Evolutionary conservation across 92 coral and sea anemone species (phyloP).

Genomic region (Epizoanthus ramosus): DNA sequence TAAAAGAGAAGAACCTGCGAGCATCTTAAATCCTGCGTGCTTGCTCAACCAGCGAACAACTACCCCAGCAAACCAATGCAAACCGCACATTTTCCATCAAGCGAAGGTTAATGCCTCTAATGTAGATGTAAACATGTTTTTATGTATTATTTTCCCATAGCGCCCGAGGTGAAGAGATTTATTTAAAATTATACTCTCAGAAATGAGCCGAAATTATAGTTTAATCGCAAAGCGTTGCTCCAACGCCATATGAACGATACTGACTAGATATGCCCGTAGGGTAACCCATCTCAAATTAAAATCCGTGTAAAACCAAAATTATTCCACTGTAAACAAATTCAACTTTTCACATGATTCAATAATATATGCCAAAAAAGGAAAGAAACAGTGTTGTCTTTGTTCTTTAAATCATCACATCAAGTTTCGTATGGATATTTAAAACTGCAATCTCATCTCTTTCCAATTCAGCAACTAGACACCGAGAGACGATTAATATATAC

Average conservation of each 20-base stretch:
- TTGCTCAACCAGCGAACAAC: background rate
- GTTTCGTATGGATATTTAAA: too few species aligned
- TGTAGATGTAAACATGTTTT: background rate
- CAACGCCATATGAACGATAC: background rate
- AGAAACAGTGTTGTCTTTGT: too few species aligned
- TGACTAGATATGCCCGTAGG: background rate
- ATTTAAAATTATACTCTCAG: background rate
- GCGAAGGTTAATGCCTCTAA: background rate
- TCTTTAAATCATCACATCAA: too few species aligned
- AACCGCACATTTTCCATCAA: background rate
- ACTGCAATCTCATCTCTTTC: too few species aligned
- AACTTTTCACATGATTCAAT: too few species aligned
- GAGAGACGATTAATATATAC: too few species aligned
- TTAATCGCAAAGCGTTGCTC: background rate
- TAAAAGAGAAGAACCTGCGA: background rate
- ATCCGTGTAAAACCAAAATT: background rate
- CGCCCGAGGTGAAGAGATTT: background rate
- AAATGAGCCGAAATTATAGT: background rate
- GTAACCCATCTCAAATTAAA: conserved; percentile 8
- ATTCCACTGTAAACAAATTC: conserved; percentile 4
- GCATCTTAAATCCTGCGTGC: background rate
- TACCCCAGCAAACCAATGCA: background rate
- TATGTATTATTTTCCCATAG: background rate
- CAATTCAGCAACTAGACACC: too few species aligned
- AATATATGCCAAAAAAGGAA: too few species aligned